Evolutionary conservation across 2,797 vertebrate species (phyloP).

Genomic region (Anguilla marmorata): DNA sequence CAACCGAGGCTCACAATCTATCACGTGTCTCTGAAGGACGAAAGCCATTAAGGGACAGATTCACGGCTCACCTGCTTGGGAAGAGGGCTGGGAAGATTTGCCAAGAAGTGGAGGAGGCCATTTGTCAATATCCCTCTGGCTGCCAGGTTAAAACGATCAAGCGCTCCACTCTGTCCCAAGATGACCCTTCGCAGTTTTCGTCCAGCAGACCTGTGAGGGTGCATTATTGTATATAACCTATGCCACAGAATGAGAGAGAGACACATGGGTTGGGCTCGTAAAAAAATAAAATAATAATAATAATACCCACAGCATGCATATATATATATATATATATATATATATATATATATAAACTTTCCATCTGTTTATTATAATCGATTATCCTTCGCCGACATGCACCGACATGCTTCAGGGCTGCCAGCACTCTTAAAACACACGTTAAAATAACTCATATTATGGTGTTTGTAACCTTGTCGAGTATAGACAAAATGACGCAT

Average conservation of each 20-base stretch:
- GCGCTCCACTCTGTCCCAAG: not conserved
- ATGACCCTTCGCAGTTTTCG: not conserved
- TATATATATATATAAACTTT: not conserved
- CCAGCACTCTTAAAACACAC: not conserved
- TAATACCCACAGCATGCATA: too few relatives aligned
- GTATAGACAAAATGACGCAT: not conserved
- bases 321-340: too few relatives aligned
- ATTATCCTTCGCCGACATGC: not conserved
- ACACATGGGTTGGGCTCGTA: not conserved
- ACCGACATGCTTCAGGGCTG: not conserved
- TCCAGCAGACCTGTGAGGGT: not conserved
- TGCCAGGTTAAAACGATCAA: not conserved
- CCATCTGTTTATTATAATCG: not conserved
- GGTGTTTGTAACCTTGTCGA: not conserved
- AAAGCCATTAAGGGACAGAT: not conserved
- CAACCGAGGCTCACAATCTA: not conserved
- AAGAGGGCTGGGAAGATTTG: not conserved
- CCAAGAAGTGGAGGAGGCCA: not conserved
- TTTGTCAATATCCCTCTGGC: not conserved
- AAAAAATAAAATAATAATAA: not conserved
- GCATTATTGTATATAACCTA: not conserved
- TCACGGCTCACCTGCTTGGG: not conserved
- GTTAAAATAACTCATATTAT: not conserved
- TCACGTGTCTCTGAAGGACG: constrained; percentile 1
- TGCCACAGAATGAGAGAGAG: not conserved